phyloP scores from a whole-genome alignment of 1,140 invertebrate genomes.

The Mylabris phalerata region DNA sequence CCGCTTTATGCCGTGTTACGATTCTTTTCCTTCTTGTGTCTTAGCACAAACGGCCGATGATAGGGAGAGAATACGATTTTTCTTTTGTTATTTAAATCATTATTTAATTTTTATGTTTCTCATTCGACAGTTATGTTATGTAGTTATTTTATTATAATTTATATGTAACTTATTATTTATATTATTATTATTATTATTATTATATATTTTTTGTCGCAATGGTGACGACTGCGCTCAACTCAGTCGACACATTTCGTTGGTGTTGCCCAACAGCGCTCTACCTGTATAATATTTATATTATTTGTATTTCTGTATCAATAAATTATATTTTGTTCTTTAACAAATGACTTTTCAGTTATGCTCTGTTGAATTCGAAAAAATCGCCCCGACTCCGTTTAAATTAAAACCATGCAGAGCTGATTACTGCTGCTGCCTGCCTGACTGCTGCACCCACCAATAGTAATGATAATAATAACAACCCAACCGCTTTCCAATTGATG shows the following conservation, averaged over 20 bases:
- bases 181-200: slow-evolving; percentile 29
- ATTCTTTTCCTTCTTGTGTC: slow-evolving; percentile 25
- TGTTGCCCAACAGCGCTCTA: slow-evolving; percentile 27
- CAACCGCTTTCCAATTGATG: no score
- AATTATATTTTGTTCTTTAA: slow-evolving; percentile 42
- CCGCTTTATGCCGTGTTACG: slow-evolving; percentile 26
- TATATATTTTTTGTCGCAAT: slow-evolving; percentile 12
- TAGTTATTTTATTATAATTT: slow-evolving; percentile 45
- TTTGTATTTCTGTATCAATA: slow-evolving; percentile 41
- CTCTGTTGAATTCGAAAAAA: no score
- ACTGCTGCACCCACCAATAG: no score
- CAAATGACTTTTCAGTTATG: no score
- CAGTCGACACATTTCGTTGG: slow-evolving; percentile 25
- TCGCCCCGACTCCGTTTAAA: no score
- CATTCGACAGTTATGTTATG: slow-evolving; percentile 42
- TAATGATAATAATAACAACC: no score
- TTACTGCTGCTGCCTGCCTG: no score
- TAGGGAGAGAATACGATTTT: slow-evolving; percentile 34
- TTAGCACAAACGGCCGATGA: slow-evolving; percentile 32
- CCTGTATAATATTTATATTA: slow-evolving; percentile 42
- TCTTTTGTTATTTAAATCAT: slow-evolving; percentile 43
- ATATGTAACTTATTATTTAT: slow-evolving; percentile 46
- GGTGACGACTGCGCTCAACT: slow-evolving; percentile 32
- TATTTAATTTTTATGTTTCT: slow-evolving; percentile 44
- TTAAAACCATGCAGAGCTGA: no score